These are phyloP conservation scores for Heteromormyrus szaboi DNA, from an alignment of 2,797 vertebrate species.

Conservation along the genomic window DNA sequence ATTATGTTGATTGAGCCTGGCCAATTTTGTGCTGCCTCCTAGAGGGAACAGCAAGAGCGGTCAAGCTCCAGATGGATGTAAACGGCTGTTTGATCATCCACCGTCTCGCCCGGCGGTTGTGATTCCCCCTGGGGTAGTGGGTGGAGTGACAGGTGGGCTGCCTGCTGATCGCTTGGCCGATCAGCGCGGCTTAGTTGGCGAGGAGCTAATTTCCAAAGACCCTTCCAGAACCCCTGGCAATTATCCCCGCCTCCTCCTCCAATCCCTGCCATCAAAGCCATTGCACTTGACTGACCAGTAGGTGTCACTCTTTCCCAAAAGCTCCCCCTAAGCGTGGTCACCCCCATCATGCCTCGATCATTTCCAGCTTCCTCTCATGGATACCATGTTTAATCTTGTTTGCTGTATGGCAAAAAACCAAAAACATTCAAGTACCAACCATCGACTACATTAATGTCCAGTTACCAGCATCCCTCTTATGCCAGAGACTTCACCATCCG, in stretches of 20 bases:
- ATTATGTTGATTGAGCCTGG: background rate
- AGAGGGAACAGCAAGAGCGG: background rate
- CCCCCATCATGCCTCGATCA: background rate
- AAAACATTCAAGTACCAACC: background rate
- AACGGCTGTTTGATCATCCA: conserved; percentile 2
- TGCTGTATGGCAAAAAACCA: background rate
- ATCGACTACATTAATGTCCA: background rate
- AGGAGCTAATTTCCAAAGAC: conserved; percentile 1
- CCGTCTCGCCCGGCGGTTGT: conserved; percentile 21
- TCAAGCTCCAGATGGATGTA: background rate
- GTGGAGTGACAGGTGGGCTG: conserved; percentile 32
- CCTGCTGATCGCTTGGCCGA: background rate
- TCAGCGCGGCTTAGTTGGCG: background rate
- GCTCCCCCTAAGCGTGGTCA: background rate
- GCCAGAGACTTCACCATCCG: conserved; percentile 29
- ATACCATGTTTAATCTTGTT: background rate
- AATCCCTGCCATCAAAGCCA: background rate
- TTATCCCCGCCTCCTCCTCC: background rate
- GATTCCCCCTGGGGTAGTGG: background rate
- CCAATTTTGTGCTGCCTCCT: background rate
- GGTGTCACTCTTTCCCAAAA: background rate
- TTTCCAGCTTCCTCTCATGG: background rate
- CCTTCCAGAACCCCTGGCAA: background rate
- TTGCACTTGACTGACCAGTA: background rate
- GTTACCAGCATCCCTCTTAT: conserved; percentile 11